phyloP scores from a whole-genome alignment of 2,113 vertebrate species.

The Cephalopholis sonnerati region DNA sequence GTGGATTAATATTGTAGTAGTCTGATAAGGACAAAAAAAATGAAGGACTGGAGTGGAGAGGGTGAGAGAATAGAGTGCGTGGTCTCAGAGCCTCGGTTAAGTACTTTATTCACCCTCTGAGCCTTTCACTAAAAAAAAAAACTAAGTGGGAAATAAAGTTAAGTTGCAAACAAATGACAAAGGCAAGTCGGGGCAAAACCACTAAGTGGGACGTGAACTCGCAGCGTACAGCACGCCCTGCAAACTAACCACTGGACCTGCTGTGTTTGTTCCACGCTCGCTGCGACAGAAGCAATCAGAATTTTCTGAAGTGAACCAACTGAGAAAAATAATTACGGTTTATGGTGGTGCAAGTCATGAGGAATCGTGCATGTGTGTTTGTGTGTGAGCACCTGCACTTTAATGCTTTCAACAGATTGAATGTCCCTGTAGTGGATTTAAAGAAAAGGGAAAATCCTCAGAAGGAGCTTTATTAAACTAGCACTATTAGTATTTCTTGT shows the following conservation, averaged over 20 bases:
- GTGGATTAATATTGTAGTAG: conserved; percentile 73
- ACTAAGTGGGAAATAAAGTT: conserved; percentile 34
- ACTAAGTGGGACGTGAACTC: conserved; percentile 22
- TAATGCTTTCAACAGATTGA: conserved; percentile 4
- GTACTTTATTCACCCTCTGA: conserved; percentile 22
- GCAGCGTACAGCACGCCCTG: not conserved
- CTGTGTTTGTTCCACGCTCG: conserved; percentile 29
- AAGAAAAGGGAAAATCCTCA: conserved; percentile 4
- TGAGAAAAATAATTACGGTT: conserved; percentile 39
- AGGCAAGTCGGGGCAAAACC: not conserved
- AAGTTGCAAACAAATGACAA: conserved; percentile 41
- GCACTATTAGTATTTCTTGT: not conserved
- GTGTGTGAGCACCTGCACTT: not conserved
- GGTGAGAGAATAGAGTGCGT: conserved; percentile 11
- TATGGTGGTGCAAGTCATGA: conserved; percentile 18
- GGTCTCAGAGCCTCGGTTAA: not conserved
- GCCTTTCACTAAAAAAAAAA: not conserved
- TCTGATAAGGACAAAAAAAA: conserved; percentile 47
- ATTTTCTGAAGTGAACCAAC: conserved; percentile 41
- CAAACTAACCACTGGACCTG: conserved; percentile 34
- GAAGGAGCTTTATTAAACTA: not conserved
- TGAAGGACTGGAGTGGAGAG: not conserved
- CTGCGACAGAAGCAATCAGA: conserved; percentile 52
- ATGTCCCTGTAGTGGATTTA: not conserved
- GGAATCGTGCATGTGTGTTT: not conserved